A percentile compares a stretch with the other conserved stretches of the same genome.
Conservation (phyloP, 2,888 invertebrate species). For the Lamellibrachia satsuma region DNA sequence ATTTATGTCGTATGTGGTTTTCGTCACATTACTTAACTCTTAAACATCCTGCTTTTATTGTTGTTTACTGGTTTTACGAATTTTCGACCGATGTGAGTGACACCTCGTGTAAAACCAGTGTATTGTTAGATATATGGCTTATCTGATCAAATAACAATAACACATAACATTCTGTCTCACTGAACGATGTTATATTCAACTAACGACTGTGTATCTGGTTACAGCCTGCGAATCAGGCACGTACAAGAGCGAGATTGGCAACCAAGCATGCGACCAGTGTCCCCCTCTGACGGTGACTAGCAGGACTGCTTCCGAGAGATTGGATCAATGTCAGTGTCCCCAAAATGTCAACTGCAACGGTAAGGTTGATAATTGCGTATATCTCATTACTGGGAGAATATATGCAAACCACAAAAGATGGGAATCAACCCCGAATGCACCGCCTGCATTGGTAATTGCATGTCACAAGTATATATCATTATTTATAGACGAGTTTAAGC, state of each 20-base stretch:
- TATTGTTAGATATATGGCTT: background rate
- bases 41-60: too few relatives aligned
- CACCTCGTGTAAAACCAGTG: background rate
- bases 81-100: too few relatives aligned
- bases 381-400: background rate
- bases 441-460: too few relatives aligned
- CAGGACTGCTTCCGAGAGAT: background rate
- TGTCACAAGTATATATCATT: too few relatives aligned
- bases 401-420: background rate
- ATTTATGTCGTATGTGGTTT: too few relatives aligned
- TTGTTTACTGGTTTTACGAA: too few relatives aligned
- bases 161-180: too few relatives aligned
- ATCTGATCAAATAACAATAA: background rate
- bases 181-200: too few relatives aligned
- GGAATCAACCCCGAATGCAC: too few relatives aligned
- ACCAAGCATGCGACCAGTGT: background rate
- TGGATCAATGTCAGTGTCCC: background rate
- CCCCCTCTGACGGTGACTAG: background rate
- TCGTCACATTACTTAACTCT: too few relatives aligned
- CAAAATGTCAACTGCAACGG: background rate
- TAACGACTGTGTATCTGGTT: background rate
- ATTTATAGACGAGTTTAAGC: too few relatives aligned
- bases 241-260: background rate
- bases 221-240: background rate
- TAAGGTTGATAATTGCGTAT: background rate